phyloP scores from a whole-genome alignment of 2,797 vertebrate genomes.

The Sebastes paucispinis region DNA sequence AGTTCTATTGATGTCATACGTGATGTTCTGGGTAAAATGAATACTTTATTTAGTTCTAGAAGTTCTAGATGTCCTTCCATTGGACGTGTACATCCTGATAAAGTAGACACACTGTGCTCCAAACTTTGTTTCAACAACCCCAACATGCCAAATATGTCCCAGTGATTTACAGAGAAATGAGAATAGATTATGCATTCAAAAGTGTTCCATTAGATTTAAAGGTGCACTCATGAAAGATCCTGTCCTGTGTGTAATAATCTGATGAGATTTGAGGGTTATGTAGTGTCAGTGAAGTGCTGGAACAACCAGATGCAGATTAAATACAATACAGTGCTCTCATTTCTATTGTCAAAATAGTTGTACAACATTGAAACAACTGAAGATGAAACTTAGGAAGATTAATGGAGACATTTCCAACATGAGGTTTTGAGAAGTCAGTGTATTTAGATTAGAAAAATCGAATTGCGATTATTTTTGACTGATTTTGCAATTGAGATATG shows the following conservation, averaged over 20 bases:
- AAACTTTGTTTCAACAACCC: background rate
- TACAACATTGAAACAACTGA: background rate
- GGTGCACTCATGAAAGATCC: background rate
- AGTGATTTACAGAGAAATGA: background rate
- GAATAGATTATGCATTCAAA: background rate
- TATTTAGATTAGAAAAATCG: background rate
- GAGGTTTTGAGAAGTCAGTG: background rate
- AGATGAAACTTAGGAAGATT: background rate
- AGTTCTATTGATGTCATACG: background rate
- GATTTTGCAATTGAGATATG: too few relatives aligned
- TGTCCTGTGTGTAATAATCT: background rate
- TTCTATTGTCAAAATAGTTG: background rate
- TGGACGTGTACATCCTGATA: background rate
- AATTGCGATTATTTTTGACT: background rate
- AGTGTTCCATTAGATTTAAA: background rate
- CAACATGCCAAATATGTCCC: background rate
- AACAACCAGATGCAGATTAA: background rate
- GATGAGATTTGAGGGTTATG: background rate
- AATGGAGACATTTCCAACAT: background rate
- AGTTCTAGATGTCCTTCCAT: conserved; percentile 10
- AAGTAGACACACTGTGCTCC: background rate
- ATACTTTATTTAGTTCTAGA: conserved; percentile 5
- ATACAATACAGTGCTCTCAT: background rate
- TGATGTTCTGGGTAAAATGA: too few relatives aligned
- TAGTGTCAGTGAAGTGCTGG: background rate